phyloP scores from a whole-genome alignment of 2,797 vertebrate genomes.

The Triplophysa yarkandensis region DNA sequence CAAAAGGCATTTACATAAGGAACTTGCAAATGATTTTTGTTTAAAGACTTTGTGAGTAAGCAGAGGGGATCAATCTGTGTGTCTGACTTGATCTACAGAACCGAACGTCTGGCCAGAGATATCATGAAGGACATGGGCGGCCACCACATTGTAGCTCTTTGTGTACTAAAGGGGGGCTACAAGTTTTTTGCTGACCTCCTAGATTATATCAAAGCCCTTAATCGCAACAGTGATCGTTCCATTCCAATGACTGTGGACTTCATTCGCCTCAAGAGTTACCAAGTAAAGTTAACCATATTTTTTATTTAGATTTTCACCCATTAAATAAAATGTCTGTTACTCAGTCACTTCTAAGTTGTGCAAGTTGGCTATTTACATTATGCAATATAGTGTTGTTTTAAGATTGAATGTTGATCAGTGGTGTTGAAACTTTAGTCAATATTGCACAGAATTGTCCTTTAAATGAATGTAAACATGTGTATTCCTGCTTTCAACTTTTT shows the following conservation, averaged over 20 bases:
- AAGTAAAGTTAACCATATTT: slow-evolving; percentile 74
- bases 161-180: slow-evolving; percentile 97
- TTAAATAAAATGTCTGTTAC: background rate
- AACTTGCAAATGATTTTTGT: background rate
- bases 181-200: slow-evolving; percentile 98
- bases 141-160: slow-evolving; percentile 96
- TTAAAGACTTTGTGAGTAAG: slow-evolving; percentile 58
- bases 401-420: slow-evolving; percentile 6
- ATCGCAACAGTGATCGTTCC: slow-evolving; percentile 95
- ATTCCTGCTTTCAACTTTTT: background rate
- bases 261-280: slow-evolving; percentile 98
- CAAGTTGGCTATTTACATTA: background rate
- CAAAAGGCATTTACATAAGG: background rate
- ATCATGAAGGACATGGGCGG: slow-evolving; percentile 98
- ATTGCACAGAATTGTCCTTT: background rate
- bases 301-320: background rate
- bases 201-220: slow-evolving; percentile 98
- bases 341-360: background rate
- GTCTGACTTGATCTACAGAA: slow-evolving; percentile 73
- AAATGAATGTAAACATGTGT: background rate
- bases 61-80: slow-evolving; percentile 42
- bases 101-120: slow-evolving; percentile 93
- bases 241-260: slow-evolving; percentile 99
- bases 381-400: background rate
- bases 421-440: background rate